Evolutionary conservation across 2,888 invertebrate species (phyloP), one percentile per base, ranked within the genome.

Genomic region (Microchrysa polita): DNA sequence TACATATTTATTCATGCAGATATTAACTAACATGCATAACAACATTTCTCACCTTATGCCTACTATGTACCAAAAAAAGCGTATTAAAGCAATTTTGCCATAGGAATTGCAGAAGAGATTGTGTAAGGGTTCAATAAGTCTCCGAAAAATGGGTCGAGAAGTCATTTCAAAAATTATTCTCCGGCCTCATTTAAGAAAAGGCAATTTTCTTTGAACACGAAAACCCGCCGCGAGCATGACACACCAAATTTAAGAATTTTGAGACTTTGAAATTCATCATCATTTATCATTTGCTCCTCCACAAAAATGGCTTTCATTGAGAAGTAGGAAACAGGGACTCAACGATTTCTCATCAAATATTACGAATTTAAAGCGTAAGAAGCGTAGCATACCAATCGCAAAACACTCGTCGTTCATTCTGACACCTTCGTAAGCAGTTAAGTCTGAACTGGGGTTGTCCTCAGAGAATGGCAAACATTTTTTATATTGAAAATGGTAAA

Each of bases 261-360:
- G 73, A 76, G 73, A 72, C 71, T 74, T 69, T 65, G 65, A 71
- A 74, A 76, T 76, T 74, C 76, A 74, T 76, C 76, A 76, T 76
- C 76, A 76, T 76, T 76, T 76, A 76, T 76, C 76, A 76, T 67
- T 71, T 34, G 27, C 27, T 34, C 27, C 27, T 34, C n/a, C 27
- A 34, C 27, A 34, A 34, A 34, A 34, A 34, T 34, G 27, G 27
- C 27, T 5, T 34, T 34, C 27, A 34, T 34, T 7, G 7, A 34
- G 27, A 7, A 34, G 4, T 2, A 34, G 27, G 2, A 48, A n/a
- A 10, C 48, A n/a, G 10, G 16, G 16, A 12, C 27, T 69, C 55
- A 69, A 57, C 69, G 18, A 69, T 57, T 67, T 53, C 67, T 67
- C 67, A 67, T 67, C 67, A 27, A 12, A 10, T 53, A 16, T 23